Evolutionary conservation across 2,888 invertebrate species (phyloP), one percentile per base, ranked within the genome.

Genomic region (Xanthostigma xanthostigma): DNA sequence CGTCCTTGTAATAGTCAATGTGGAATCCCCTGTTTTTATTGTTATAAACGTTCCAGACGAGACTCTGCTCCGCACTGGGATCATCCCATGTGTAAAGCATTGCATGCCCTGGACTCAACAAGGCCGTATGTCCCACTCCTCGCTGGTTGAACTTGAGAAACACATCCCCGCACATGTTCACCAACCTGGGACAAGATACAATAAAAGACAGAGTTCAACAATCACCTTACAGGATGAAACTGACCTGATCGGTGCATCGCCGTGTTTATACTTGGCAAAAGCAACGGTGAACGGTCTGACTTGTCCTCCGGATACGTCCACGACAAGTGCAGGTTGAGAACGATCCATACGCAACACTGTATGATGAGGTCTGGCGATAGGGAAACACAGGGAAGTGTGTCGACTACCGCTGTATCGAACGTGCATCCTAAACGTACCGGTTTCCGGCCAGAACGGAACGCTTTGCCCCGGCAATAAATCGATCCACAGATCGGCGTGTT

Each of bases 21-120:
- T 74, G 67, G 57, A 79, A 84, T 48, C 85, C 85, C 53, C 78
- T 74, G 36, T 79, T 79, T 60, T 82, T 83, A 56, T 84, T 81
- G 56, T 84, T 85, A 62, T 87, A 88, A 11, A 86, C 79, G 61
- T 87, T 88, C 89, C 89, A 89, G 55, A 83, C 70, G 2, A 90
- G 68, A 45, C 75, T 75, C 51, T 86, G 70, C 11, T 81, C 78
- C 48, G 80, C 78, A 0, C 77, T 76, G 0, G 88, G 88, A 63
- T 90, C 87, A 58, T 88, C 88, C 89, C 89, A 90, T 0, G 89
- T 88, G 60, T 87, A 88, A 36, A 88, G 63, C 59, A 87, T 68
- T 9, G 82, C 79, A 63, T 87, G 79, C 56, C 78, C 79, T 0
- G 88, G 85, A 57, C 81, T 84, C 44, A 89, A 64, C 33, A 89